Conservation (phyloP, 2,113 vertebrate genomes). For the Campylomormyrus numenius region DNA sequence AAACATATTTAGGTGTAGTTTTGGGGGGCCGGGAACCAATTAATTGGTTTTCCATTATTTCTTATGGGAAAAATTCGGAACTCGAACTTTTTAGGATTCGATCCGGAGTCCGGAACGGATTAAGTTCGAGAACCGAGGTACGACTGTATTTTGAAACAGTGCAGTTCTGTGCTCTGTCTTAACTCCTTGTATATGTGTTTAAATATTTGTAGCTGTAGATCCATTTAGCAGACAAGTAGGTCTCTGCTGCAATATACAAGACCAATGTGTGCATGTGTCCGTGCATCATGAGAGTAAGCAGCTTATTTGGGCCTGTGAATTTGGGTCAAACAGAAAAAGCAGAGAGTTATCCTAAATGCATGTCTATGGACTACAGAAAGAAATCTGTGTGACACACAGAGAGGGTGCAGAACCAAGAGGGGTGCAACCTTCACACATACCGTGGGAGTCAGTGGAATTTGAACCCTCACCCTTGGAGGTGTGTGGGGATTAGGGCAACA, state of each 20-base stretch:
- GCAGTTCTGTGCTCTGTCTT: not conserved
- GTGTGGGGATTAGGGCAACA: not conserved
- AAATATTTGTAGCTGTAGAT: not conserved
- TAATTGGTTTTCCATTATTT: too few species aligned
- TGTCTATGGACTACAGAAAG: not conserved
- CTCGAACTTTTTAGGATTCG: too few species aligned
- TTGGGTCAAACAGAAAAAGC: not conserved
- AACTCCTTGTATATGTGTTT: not conserved
- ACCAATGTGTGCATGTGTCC: not conserved
- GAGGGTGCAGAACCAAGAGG: not conserved
- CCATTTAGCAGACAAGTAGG: not conserved
- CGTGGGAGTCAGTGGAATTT: not conserved
- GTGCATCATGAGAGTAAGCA: not conserved
- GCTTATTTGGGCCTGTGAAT: not conserved
- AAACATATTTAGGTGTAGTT: too few species aligned
- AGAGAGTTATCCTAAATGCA: not conserved
- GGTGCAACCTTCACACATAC: not conserved
- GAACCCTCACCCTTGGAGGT: not conserved
- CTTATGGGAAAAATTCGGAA: too few species aligned
- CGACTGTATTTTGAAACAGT: not conserved
- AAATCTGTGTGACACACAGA: not conserved
- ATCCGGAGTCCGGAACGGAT: too few species aligned
- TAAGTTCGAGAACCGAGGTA: too few species aligned
- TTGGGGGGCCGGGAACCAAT: too few species aligned
- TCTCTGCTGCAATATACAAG: not conserved